Base-by-base conservation (phyloP, 92 coral and sea anemone species). In the Parazoanthus darwini region DNA sequence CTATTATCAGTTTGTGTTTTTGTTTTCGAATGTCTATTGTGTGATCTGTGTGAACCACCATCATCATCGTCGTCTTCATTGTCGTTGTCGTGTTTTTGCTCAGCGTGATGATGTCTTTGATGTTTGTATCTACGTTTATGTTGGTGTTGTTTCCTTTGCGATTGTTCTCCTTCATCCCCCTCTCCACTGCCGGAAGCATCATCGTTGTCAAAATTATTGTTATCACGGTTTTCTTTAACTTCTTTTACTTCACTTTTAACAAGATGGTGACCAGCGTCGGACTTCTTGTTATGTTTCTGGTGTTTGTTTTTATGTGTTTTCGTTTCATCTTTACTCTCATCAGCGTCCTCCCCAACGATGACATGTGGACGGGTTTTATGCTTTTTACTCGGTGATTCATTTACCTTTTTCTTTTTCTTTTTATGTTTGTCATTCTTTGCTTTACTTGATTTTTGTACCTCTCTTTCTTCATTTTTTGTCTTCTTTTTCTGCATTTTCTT, bases 261-360 rank as follows among this genome's bases (percentile, higher is more conserved):
- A 51, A 46, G 16, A 43, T 68, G 63, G 37, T 72, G 54, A 46
- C 48, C 23, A 15, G 68, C 9, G 26, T 22, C 29, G 29, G 87
- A 71, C 48, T 86, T 86, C 77, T 82, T 81, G 56, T 86, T 92
- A 11, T 82, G 68, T 70, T 86, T 86, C 78, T 68, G 59, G 42
- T 44, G 59, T 67, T 18, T 42, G 23, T n/a, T 46, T 18, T 22
- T 16, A 14, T 36, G 23, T 37, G 7, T 26, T 91, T 77, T 83
- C 86, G 88, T 48, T 56, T 78, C 93, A 20, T 81, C 86, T 29
- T 56, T 44, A 29, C 81, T 89, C 20, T 87, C 86, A 54, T 78
- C 50, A 54, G 50, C 78, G 66, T 92, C 94, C 71, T 92, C 94
- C 38, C 94, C 94, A 82, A 89, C 90, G 58, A 89, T 68, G 7